A percentile compares a stretch with the other conserved stretches of the same genome.
Conservation (phyloP, 30 jellyfish, hydroid and myxozoan species). For the Hydractinia echinata region DNA sequence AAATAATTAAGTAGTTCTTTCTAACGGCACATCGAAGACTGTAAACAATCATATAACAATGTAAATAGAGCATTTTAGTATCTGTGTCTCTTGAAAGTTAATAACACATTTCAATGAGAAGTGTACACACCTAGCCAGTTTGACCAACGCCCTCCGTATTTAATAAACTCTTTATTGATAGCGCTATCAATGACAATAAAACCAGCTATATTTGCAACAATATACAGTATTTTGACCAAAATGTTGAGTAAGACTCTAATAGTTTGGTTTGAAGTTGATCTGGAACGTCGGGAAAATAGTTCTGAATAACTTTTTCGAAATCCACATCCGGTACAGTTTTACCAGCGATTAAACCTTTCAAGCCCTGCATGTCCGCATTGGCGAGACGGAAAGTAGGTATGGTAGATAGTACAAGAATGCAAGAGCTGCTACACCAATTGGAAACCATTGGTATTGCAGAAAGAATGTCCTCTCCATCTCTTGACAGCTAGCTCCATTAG, state of each 20-base stretch:
- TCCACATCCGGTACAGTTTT: constrained; percentile 8
- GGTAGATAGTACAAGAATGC: constrained; percentile 16
- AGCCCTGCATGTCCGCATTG: not conserved
- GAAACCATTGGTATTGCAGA: constrained; percentile 23
- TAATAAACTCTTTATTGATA: not conserved
- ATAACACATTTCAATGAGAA: not conserved
- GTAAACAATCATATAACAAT: too few species aligned
- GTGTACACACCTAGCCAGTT: not conserved
- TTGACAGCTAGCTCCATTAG: not conserved
- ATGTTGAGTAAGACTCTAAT: constrained; percentile 10
- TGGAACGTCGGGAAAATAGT: not conserved
- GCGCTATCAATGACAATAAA: constrained; percentile 6
- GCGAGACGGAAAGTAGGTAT: constrained; percentile 10
- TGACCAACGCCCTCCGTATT: constrained; percentile 10
- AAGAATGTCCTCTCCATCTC: constrained; percentile 13
- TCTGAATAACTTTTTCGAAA: not conserved
- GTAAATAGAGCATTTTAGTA: too few species aligned
- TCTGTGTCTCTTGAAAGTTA: not conserved
- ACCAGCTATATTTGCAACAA: constrained; percentile 11
- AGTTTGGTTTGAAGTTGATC: not conserved
- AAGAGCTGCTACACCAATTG: constrained; percentile 27
- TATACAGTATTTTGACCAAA: constrained; percentile 8
- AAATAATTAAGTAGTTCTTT: not conserved
- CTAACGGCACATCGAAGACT: too few species aligned
- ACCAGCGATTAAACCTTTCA: not conserved